Evolutionary conservation across 2,113 vertebrate genomes (phyloP).

Genomic region (Silurus meridionalis): DNA sequence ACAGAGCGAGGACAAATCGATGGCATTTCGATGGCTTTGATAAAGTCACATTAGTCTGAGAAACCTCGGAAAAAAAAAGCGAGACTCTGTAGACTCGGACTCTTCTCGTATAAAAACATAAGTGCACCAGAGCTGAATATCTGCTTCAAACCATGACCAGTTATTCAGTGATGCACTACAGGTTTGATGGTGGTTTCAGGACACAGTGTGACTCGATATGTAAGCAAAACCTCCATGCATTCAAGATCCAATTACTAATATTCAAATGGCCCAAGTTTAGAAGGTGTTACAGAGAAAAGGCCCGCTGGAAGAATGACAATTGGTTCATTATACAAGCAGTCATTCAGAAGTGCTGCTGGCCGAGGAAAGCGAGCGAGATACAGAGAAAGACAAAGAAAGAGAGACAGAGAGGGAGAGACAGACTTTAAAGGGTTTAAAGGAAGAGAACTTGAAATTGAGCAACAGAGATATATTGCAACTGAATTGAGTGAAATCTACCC

Average conservation of each 20-base stretch:
- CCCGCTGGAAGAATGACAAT: conserved; percentile 65
- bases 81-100: background rate
- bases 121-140: background rate
- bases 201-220: background rate
- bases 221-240: background rate
- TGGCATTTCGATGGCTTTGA: background rate
- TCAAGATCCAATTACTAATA: conserved; percentile 35
- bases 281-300: conserved; percentile 53
- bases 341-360: conserved; percentile 52
- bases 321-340: conserved; percentile 59
- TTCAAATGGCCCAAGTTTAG: background rate
- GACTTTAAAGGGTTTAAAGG: background rate
- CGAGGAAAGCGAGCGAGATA: conserved; percentile 22
- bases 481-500: background rate
- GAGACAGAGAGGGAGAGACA: background rate
- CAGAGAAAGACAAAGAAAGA: conserved; percentile 35
- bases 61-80: background rate
- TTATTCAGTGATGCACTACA: background rate
- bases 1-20: background rate
- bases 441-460: background rate
- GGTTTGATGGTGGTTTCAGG: background rate
- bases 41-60: background rate
- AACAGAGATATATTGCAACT: background rate
- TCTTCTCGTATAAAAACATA: background rate
- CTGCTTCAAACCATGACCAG: background rate